Conservation (phyloP, 2,113 vertebrate species). For the Ptilonorhynchus violaceus region DNA sequence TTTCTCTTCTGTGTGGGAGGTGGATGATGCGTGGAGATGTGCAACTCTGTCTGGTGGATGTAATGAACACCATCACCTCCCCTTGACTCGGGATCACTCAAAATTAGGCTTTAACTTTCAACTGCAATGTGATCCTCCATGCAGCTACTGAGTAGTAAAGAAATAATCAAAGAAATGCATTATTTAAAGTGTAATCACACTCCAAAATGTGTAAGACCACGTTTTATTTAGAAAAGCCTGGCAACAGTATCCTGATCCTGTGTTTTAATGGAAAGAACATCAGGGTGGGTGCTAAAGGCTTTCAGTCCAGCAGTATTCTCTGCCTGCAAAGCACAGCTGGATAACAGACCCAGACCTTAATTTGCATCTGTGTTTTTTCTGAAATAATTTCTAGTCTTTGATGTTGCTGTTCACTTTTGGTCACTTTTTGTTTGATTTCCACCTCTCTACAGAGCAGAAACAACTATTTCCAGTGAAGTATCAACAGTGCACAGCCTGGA, state of each 20-base stretch:
- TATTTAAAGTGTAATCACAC: background rate
- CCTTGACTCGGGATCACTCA: background rate
- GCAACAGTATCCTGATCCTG: background rate
- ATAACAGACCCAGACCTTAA: background rate
- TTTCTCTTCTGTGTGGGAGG: background rate
- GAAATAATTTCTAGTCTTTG: background rate
- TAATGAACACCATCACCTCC: background rate
- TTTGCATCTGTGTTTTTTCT: background rate
- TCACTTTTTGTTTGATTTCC: background rate
- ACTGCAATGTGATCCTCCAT: background rate
- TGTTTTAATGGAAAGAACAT: background rate
- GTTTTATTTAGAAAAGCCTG: background rate
- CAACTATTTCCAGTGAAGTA: background rate
- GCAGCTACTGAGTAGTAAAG: background rate
- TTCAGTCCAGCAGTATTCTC: background rate
- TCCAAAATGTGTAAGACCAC: background rate
- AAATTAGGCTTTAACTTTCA: background rate
- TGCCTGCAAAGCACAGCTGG: background rate
- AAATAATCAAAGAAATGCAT: constrained; percentile 1
- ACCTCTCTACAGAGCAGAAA: background rate
- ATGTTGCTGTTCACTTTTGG: background rate
- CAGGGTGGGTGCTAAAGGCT: background rate
- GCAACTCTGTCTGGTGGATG: background rate
- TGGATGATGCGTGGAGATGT: background rate
- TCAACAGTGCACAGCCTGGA: background rate